A percentile compares a stretch with the other conserved stretches of the same genome.
Conservation (phyloP, 2,797 vertebrate species). For the Sparidentex hasta region DNA sequence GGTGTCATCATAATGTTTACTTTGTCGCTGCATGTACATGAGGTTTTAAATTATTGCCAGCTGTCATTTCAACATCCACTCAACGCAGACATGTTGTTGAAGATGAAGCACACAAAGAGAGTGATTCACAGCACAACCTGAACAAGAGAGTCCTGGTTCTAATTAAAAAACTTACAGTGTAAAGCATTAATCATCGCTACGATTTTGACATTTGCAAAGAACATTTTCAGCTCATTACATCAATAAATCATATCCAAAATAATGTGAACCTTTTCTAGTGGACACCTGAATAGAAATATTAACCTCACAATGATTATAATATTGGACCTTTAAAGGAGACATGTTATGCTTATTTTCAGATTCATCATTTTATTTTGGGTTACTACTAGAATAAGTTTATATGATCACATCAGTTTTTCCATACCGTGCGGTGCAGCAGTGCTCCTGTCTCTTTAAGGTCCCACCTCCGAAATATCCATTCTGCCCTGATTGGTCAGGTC, state of each 20-base stretch:
- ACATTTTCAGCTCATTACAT: slow-evolving; percentile 4
- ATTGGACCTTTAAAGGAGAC: no score
- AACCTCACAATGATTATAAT: no score
- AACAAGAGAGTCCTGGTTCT: slow-evolving; percentile 15
- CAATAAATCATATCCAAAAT: slow-evolving; percentile 6
- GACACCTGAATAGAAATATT: no score
- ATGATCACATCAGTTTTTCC: no score
- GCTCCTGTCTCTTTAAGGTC: no score
- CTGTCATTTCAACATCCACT: slow-evolving; percentile 5
- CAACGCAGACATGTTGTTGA: not conserved
- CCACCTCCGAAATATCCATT: no score
- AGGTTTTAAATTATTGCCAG: slow-evolving; percentile 4
- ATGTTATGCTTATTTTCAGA: no score
- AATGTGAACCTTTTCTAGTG: no score
- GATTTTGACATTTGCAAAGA: not conserved
- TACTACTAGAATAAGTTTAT: no score
- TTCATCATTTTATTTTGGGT: no score
- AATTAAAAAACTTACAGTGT: not conserved
- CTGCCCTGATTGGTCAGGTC: no score
- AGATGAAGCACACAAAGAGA: not conserved
- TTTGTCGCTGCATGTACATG: not conserved
- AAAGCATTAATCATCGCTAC: slow-evolving; percentile 6
- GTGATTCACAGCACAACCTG: not conserved
- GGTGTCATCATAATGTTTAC: not conserved
- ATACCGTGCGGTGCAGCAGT: no score